Evolutionary conservation across 2,797 vertebrate species (phyloP), one percentile per base, ranked within the genome.

Genomic region (Halcyon badia): DNA sequence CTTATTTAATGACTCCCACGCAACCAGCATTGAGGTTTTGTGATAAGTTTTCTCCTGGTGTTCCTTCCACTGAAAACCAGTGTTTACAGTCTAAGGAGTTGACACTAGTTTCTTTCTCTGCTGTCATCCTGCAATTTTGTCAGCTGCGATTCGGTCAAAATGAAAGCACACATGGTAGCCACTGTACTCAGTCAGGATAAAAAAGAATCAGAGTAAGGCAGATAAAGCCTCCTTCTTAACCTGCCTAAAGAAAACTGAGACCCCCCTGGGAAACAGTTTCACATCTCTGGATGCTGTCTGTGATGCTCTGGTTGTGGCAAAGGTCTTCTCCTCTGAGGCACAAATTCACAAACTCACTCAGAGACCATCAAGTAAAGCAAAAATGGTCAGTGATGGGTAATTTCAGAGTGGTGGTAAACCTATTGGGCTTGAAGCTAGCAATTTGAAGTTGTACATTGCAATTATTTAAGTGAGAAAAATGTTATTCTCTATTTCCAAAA

Each of bases 381-480:
- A 82, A 87, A 60, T 83, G 89, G 75, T 90, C 88, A 95, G 54
- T 90, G 80, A 87, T 60, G 66, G 90, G 58, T 96, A 96, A 97
- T 94, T 97, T 96, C 77, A 71, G 89, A 78, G 65, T 14, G 26
- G 76, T 91, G 95, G 77, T 77, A 71, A 73, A 83, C n/a, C 52
- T 84, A 41, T 35, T 89, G 87, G 94, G 85, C 96, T 96, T 70
- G 80, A 96, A 97, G 68, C 78, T 35, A 86, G 94, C 61, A 95
- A 94, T 97, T 91, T 97, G 52, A 86, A 94, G 80, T 39, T 94
- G 84, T 85, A 96, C 68, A 6, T 17, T 94, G 68, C 56, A 92
- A 90, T 93, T 90, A 72, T 41, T 9, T 68, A 95, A 94, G 87
- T 14, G 89, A 96, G 87, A 93, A 95, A 97, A 98, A 89, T 94